These are phyloP conservation scores for Andrena chrysosceles DNA, from an alignment of 2,888 invertebrate species.

Conservation along the genomic window DNA sequence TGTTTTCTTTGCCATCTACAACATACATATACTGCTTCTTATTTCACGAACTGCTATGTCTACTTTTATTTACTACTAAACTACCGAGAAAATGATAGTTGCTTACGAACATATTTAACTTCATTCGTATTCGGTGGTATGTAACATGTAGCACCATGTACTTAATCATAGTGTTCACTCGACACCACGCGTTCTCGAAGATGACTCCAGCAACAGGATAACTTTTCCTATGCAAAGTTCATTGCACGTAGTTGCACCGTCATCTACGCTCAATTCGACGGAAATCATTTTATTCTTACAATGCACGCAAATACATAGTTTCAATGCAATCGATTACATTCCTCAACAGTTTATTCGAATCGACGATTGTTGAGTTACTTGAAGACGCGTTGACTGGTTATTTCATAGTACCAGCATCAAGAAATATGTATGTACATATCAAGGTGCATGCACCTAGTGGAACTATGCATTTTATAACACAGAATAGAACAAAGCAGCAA, in stretches of 20 bases:
- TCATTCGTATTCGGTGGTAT: conserved; percentile 23
- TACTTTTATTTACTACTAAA: conserved; percentile 22
- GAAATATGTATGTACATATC: no score
- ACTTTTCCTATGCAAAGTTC: background rate
- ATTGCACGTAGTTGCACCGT: conserved; percentile 10
- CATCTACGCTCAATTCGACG: background rate
- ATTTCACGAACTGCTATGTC: conserved; percentile 28
- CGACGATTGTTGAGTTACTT: background rate
- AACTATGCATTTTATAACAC: background rate
- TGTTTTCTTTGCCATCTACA: conserved; percentile 27
- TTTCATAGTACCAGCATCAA: background rate
- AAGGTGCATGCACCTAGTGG: background rate
- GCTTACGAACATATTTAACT: conserved; percentile 13
- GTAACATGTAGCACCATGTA: conserved; percentile 35
- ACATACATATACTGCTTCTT: conserved; percentile 41
- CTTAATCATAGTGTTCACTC: conserved; percentile 21
- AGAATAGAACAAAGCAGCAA: background rate
- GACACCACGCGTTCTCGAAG: conserved; percentile 1
- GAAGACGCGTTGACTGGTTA: background rate
- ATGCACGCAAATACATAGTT: background rate
- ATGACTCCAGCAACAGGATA: background rate
- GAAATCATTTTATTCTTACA: conserved; percentile 4
- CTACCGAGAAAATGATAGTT: conserved; percentile 14
- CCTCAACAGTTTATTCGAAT: background rate
- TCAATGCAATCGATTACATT: background rate